A percentile compares a stretch with the other conserved stretches of the same genome.
phyloP scores from a whole-genome alignment of 2,797 vertebrate species.

The Lepilemur septentrionalis region DNA sequence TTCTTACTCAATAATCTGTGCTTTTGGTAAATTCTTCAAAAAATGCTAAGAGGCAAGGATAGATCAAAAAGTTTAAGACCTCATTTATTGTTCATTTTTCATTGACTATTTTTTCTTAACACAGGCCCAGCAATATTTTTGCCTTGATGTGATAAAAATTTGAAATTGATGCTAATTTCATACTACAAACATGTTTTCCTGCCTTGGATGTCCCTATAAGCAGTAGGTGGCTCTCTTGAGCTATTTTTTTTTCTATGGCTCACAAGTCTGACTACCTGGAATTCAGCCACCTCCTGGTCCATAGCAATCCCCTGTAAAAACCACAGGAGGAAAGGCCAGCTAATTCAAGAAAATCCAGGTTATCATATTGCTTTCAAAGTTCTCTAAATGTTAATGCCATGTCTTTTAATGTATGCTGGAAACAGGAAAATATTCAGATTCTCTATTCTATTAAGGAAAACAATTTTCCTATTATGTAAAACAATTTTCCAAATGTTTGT shows the following conservation, averaged over 20 bases:
- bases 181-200: not conserved
- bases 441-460: not conserved
- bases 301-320: not conserved
- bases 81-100: not conserved
- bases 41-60: not conserved
- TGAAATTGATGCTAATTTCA: not conserved
- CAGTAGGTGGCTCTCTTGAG: slow-evolving; percentile 67
- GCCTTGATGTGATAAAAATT: not conserved
- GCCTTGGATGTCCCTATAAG: not conserved
- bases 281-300: not conserved
- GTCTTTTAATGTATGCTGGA: not conserved
- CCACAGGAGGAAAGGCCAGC: not conserved
- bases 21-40: not conserved
- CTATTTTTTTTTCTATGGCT: not conserved
- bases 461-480: not conserved
- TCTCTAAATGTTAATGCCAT: not conserved
- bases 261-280: not conserved
- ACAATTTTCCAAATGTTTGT: not conserved
- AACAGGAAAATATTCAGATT: not conserved
- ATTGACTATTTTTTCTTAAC: not conserved
- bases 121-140: not conserved
- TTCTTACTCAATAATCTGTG: not conserved
- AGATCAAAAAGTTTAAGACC: not conserved
- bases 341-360: not conserved
- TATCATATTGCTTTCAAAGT: not conserved